Conservation (phyloP, 92 coral and sea anemone genomes). For the Montipora capitata region DNA sequence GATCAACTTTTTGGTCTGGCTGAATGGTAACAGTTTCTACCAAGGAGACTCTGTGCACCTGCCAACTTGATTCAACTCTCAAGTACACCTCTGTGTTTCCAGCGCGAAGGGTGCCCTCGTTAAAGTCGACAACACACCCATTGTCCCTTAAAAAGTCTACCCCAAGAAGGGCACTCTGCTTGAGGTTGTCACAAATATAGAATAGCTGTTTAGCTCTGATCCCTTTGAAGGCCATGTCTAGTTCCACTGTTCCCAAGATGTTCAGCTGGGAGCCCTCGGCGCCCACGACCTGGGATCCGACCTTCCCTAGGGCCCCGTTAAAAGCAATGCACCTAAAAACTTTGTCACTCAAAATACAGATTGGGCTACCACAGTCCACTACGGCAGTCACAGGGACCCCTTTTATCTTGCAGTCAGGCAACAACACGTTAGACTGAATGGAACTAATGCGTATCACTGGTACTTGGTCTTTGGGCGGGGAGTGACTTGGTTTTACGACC, state of each 20-base stretch:
- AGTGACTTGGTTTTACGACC: neutral
- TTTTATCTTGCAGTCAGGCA: slow-evolving; percentile 30
- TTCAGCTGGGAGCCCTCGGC: slow-evolving; percentile 46
- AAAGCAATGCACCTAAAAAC: slow-evolving; percentile 12
- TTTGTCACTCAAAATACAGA: slow-evolving; percentile 6
- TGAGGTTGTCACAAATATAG: slow-evolving; percentile 46
- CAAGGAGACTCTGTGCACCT: slow-evolving; percentile 46
- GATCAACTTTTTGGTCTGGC: slow-evolving; percentile 37
- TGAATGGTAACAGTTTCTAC: slow-evolving; percentile 37
- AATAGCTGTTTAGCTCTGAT: slow-evolving; percentile 43
- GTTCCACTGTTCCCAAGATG: slow-evolving; percentile 46
- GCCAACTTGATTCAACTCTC: slow-evolving; percentile 7
- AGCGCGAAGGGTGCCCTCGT: too few species aligned
- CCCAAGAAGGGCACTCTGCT: slow-evolving; percentile 39
- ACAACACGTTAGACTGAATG: neutral
- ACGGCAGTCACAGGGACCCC: slow-evolving; percentile 33
- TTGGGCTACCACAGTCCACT: slow-evolving; percentile 61
- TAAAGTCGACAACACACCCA: neutral
- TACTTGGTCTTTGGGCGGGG: slow-evolving; percentile 37
- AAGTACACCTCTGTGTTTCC: too few species aligned
- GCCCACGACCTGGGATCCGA: slow-evolving; percentile 49
- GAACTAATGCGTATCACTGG: slow-evolving; percentile 51
- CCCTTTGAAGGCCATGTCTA: slow-evolving; percentile 18
- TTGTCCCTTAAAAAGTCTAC: slow-evolving; percentile 35
- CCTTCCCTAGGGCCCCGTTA: slow-evolving; percentile 26